Percentiles rank a stretch among this genome's conserved stretches.
phyloP scores from a whole-genome alignment of 2,888 invertebrate genomes.

The Allygus modestus region DNA sequence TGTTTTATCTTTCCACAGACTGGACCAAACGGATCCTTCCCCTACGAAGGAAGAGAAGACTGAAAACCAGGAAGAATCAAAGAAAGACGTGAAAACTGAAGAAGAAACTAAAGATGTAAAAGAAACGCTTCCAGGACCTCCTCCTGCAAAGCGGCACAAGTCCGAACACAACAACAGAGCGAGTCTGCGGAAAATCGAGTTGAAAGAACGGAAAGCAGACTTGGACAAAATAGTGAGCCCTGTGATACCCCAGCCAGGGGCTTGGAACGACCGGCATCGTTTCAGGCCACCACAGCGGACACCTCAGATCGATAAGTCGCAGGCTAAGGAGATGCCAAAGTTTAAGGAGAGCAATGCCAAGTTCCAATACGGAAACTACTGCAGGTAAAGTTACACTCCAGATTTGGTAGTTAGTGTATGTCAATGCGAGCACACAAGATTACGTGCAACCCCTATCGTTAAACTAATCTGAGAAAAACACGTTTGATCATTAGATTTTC shows the following conservation, averaged over 20 bases:
- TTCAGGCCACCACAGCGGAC: constrained; percentile 67
- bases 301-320: constrained; percentile 68
- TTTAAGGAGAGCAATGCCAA: constrained; percentile 87
- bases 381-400: too few species aligned
- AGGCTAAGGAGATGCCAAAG: constrained; percentile 76
- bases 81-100: constrained; percentile 18
- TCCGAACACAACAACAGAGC: constrained; percentile 50
- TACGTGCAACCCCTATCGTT: too few species aligned
- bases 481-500: too few species aligned
- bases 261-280: constrained; percentile 74
- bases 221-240: constrained; percentile 95
- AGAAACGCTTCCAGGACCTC: constrained; percentile 22
- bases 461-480: too few species aligned
- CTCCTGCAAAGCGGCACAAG: constrained; percentile 39
- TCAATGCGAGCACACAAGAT: too few species aligned
- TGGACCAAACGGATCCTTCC: not conserved
- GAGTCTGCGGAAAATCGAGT: constrained; percentile 50
- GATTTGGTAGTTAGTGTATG: constrained; percentile 57
- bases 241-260: constrained; percentile 91
- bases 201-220: constrained; percentile 78
- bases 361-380: constrained; percentile 98
- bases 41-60: not conserved
- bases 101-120: constrained; percentile 6
- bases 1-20: constrained; percentile 67
- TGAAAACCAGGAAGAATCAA: not conserved